These are phyloP conservation scores for Dendrocincla tyrannina DNA, from an alignment of 2,797 vertebrate species.

Conservation along the genomic window DNA sequence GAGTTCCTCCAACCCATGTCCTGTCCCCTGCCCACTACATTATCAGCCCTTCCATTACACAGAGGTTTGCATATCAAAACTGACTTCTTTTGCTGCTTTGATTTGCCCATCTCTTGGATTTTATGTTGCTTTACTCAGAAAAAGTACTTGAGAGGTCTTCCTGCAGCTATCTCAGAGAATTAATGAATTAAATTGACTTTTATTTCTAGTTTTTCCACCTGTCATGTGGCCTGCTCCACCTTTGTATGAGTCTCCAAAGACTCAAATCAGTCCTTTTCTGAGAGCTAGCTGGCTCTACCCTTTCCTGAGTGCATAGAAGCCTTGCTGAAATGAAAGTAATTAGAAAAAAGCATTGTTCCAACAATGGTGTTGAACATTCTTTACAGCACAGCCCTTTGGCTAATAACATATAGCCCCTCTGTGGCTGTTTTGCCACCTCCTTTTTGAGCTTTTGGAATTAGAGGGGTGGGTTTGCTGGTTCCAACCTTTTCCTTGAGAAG, in stretches of 20 bases:
- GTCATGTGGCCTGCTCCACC: neutral
- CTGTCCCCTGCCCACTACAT: rapidly evolving
- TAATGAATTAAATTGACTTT: neutral
- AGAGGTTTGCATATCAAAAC: neutral
- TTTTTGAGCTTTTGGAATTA: neutral
- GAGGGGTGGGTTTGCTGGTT: neutral
- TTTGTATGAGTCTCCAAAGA: neutral
- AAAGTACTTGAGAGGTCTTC: neutral
- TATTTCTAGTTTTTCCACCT: neutral
- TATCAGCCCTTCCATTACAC: neutral
- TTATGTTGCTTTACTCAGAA: neutral
- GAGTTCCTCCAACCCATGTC: neutral
- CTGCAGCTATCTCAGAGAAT: neutral
- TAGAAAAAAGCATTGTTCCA: neutral
- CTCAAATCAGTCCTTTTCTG: neutral
- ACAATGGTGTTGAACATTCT: neutral
- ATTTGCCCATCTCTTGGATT: neutral
- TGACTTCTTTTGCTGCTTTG: neutral
- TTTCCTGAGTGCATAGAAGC: neutral
- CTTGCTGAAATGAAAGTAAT: neutral
- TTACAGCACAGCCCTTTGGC: neutral
- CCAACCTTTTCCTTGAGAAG: neutral
- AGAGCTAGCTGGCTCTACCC: neutral
- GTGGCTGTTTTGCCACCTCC: neutral
- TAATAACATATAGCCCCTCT: neutral